phyloP scores from a whole-genome alignment of 2,113 vertebrate genomes.

The Zingel zingel region DNA sequence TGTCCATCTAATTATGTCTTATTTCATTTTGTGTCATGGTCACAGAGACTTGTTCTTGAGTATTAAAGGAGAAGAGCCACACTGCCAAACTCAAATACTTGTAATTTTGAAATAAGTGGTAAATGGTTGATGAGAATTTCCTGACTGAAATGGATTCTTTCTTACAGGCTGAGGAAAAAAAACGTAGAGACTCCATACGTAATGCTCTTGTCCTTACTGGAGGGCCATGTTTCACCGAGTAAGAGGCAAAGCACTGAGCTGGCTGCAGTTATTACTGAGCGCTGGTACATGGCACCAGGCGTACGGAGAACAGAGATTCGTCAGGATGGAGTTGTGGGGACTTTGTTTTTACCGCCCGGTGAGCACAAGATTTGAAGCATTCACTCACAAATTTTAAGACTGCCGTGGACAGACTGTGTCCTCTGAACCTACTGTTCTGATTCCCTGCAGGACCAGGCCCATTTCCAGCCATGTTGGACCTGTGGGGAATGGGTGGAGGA shows the following conservation, averaged over 20 bases:
- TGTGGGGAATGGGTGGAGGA: conserved; percentile 77
- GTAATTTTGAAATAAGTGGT: background rate
- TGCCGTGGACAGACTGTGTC: background rate
- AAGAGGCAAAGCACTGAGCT: conserved; percentile 47
- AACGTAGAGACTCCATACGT: conserved; percentile 63
- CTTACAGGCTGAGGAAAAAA: conserved; percentile 77
- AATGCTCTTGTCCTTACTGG: conserved; percentile 69
- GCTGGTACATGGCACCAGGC: conserved; percentile 79
- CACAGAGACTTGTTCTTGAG: background rate
- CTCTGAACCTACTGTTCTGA: background rate
- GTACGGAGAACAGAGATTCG: conserved; percentile 68
- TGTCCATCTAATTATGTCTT: background rate
- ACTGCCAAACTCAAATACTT: background rate
- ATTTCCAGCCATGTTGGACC: conserved; percentile 73
- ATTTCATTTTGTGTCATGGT: background rate
- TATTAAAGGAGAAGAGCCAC: background rate
- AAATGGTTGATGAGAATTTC: background rate
- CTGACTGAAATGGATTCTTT: conserved; percentile 2
- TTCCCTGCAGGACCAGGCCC: conserved; percentile 67
- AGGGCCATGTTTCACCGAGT: conserved; percentile 71
- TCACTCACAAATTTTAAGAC: background rate
- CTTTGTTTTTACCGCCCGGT: conserved; percentile 82
- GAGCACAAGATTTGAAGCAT: conserved; percentile 13
- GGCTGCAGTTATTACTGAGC: conserved; percentile 68
- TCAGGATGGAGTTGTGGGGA: conserved; percentile 73